Percentiles rank a stretch among this genome's conserved stretches.
phyloP scores from a whole-genome alignment of 2,797 vertebrate species.

The Lithobates sylvaticus region DNA sequence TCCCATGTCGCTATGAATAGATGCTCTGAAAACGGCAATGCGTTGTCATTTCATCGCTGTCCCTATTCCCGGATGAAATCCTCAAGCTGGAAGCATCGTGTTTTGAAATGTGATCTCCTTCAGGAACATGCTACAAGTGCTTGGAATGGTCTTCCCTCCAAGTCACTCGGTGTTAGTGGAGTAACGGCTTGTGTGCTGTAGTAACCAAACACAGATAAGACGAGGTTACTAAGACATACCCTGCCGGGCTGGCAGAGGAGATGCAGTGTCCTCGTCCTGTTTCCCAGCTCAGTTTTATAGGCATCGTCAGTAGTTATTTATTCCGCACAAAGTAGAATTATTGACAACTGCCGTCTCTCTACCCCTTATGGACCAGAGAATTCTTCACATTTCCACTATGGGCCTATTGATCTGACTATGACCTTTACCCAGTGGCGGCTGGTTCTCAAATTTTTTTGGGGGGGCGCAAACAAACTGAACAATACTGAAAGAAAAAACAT shows the following conservation, averaged over 20 bases:
- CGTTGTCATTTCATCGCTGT: not conserved
- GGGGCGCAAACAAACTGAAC: too few species aligned
- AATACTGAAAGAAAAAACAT: too few species aligned
- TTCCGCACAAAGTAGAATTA: too few species aligned
- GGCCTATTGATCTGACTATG: too few species aligned
- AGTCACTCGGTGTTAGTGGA: not conserved
- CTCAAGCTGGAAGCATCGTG: not conserved
- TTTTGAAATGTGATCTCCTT: not conserved
- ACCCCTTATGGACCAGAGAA: too few species aligned
- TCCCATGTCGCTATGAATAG: conserved; percentile 3
- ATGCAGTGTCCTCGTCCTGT: not conserved
- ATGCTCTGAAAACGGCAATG: not conserved
- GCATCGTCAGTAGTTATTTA: too few species aligned
- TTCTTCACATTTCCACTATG: too few species aligned
- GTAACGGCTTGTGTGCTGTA: not conserved
- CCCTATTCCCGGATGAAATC: not conserved
- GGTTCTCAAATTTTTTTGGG: too few species aligned
- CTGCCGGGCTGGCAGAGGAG: not conserved
- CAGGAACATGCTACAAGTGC: conserved; percentile 27
- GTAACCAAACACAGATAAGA: conserved; percentile 19
- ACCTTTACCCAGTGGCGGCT: too few species aligned
- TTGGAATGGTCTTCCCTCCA: not conserved
- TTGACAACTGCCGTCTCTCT: too few species aligned
- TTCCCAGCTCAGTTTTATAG: not conserved
- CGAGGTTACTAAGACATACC: conserved; percentile 14